Evolutionary conservation across 2,797 vertebrate genomes (phyloP), one percentile per base, ranked within the genome.

Genomic region (Halcyon badia): DNA sequence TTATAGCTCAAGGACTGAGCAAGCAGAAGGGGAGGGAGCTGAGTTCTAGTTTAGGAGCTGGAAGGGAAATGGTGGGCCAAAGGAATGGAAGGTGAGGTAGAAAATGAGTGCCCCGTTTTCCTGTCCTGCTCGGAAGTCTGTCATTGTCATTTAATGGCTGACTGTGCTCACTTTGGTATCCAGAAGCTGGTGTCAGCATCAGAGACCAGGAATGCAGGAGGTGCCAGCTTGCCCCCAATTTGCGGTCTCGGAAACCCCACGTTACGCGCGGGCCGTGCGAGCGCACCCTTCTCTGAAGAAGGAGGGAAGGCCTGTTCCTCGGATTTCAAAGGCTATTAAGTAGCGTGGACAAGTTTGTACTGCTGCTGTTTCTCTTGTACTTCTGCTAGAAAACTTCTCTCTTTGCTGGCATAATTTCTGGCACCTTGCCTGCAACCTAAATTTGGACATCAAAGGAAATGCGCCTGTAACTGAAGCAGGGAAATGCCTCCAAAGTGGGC

Each of bases 41-140:
- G 14, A 52, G 60, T 24, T 73, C 1, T 1, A 24, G 35, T 62
- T 76, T 42, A 25, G 51, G 39, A 72, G 83, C 84, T 0, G 0
- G 46, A 16, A 15, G 70, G 83, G 61, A 72, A 73, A 85, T 64
- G 39, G 31, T 30, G 42, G 58, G 39, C 30, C 52, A 31, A 49
- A 94, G 89, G 68, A 91, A 86, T 85, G 41, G 94, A 39, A 93
- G 97, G 90, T 83, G 93, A 96, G 87, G 91, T 66, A 91, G 70
- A 30, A 78, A 75, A 91, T 91, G 80, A 91, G 83, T 86, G 65
- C 52, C 66, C 62, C 49, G 24, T 75, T 90, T 65, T 69, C 62
- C 58, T 46, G 24, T 78, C 54, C 61, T 80, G 44, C 80, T 61
- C 5, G 10, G 69, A 85, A 49, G 94, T 48, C 89, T 97, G 61